These are phyloP conservation scores for Drosophila lini DNA, from an alignment of 1,140 invertebrate species.

Conservation along the genomic window DNA sequence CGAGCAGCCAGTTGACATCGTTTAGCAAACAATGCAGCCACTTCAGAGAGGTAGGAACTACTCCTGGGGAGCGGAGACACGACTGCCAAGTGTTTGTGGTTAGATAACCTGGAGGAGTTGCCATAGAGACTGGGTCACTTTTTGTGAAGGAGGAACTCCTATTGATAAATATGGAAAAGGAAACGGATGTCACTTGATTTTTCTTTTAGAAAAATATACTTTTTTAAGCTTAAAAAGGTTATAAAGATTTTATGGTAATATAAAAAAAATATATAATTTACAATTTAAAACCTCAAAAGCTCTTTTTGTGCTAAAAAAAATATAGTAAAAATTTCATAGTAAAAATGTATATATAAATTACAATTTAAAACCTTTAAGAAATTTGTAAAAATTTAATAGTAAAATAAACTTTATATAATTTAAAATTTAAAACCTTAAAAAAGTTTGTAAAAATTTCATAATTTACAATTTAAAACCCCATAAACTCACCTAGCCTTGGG, in stretches of 20 bases:
- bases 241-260: background rate
- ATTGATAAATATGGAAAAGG: constrained; percentile 3
- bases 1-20: constrained; percentile 71
- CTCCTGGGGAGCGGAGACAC: background rate
- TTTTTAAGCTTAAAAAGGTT: background rate
- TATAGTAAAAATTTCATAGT: too few relatives aligned
- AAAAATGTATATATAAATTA: too few relatives aligned
- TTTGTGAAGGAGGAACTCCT: background rate
- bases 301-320: too few relatives aligned
- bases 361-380: too few relatives aligned
- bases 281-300: too few relatives aligned
- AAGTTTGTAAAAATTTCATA: background rate
- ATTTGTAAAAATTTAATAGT: too few relatives aligned
- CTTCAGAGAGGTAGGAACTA: constrained; percentile 2
- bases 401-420: too few relatives aligned
- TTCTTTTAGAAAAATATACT: background rate
- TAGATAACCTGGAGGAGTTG: constrained; percentile 28
- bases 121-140: constrained; percentile 29
- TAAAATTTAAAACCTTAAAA: background rate
- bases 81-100: constrained; percentile 51
- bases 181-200: constrained; percentile 4
- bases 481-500: constrained; percentile 71
- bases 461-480: background rate
- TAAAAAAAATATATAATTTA: too few relatives aligned
- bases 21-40: constrained; percentile 55